phyloP scores from a whole-genome alignment of 2,113 vertebrate genomes.

The Astur gentilis region DNA sequence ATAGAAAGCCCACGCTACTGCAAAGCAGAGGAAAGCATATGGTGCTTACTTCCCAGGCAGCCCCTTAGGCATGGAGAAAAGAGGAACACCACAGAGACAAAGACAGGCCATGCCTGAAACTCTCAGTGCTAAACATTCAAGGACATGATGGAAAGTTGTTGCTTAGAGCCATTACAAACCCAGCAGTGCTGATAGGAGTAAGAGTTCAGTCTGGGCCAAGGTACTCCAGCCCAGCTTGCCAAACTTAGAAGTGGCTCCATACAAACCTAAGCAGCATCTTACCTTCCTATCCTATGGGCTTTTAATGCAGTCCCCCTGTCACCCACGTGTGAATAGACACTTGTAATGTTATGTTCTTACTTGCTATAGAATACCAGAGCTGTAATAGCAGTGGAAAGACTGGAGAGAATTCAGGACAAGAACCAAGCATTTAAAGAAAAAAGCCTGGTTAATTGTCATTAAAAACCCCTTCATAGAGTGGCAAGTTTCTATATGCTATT shows the following conservation, averaged over 20 bases:
- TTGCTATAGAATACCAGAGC: not conserved
- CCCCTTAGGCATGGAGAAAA: not conserved
- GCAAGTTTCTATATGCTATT: slow-evolving; percentile 15
- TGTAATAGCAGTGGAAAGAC: not conserved
- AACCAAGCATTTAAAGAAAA: slow-evolving; percentile 5
- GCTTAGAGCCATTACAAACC: not conserved
- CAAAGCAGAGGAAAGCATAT: not conserved
- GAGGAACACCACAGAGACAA: not conserved
- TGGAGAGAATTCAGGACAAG: slow-evolving; percentile 7
- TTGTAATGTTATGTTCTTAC: slow-evolving; percentile 10
- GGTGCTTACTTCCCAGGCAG: not conserved
- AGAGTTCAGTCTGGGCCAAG: slow-evolving; percentile 12
- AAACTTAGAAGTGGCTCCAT: not conserved
- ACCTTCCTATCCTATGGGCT: slow-evolving; percentile 30
- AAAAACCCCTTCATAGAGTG: not conserved
- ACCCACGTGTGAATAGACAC: not conserved
- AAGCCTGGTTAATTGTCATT: not conserved
- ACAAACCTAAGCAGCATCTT: slow-evolving; percentile 17
- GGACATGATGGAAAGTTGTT: not conserved
- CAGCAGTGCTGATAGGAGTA: not conserved
- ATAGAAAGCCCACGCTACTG: not conserved
- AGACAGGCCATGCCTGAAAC: not conserved
- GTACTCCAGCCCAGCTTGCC: not conserved
- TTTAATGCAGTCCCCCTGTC: not conserved
- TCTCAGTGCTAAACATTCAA: not conserved